Percentiles rank a stretch among this genome's conserved stretches.
Evolutionary conservation across 2,113 vertebrate species (phyloP).

Genomic region (Corythornis madagascariensis): DNA sequence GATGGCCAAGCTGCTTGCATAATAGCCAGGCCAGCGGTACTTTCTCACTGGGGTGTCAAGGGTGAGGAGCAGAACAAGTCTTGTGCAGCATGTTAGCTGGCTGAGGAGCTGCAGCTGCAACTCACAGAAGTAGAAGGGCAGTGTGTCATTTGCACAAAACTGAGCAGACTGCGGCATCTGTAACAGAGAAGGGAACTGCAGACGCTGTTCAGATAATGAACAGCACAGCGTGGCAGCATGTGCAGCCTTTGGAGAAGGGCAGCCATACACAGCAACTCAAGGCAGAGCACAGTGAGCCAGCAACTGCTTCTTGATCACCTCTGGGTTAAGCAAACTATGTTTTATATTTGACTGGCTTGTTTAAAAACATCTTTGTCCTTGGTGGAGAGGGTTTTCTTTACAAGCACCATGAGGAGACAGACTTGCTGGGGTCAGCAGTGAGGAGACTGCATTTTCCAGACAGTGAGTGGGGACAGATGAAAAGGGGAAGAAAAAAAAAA

Average conservation of each 20-base stretch:
- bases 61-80: neutral
- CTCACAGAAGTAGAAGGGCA: neutral
- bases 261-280: conserved; percentile 2
- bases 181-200: conserved; percentile 47
- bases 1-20: neutral
- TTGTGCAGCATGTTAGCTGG: neutral
- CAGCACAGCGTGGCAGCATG: neutral
- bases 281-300: conserved; percentile 29
- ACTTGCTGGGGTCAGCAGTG: conserved; percentile 57
- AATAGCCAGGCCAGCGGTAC: neutral
- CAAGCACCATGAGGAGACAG: conserved; percentile 35
- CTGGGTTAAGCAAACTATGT: conserved; percentile 52
- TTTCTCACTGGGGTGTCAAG: neutral
- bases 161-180: conserved; percentile 58
- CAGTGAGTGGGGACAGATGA: neutral
- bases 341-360: conserved; percentile 26
- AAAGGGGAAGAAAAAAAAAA: neutral
- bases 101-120: neutral
- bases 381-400: conserved; percentile 37
- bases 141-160: conserved; percentile 23
- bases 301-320: neutral
- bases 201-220: conserved; percentile 55
- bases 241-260: conserved; percentile 42
- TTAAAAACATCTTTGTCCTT: conserved; percentile 63
- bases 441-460: conserved; percentile 51